Evolutionary conservation across 2,888 invertebrate genomes (phyloP), one percentile per base, ranked within the genome.

Genomic region (Drosophila suboccidentalis): DNA sequence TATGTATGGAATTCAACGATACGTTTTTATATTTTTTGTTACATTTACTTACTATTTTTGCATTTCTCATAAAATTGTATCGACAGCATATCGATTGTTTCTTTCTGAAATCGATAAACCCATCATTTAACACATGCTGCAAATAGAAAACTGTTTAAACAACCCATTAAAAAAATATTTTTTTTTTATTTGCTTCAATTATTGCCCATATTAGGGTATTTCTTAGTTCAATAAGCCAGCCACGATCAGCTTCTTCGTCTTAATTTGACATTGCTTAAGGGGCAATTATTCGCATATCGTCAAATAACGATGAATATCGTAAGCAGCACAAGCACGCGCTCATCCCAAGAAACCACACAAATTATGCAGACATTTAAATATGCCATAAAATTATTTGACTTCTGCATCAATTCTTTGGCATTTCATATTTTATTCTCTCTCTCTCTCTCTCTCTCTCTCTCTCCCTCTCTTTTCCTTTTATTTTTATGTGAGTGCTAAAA

Each of bases 331-430:
- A 59, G 59, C 66, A 75, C 75, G 66, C 34, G 46, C 55, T 36
- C 78, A 78, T 72, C 65, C 26, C 57, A 9, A 11, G n/a, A 2
- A 26, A 0, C 8, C 32, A 46, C 55, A 64, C 86, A 80, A 80
- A 82, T 82, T 85, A 85, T 82, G 78, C 89, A 82, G 67, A 75
- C 82, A 79, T 74, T 80, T 78, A 82, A 90, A 80, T 80, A 80
- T 81, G 81, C 77, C 81, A 78, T 75, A 73, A 75, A 90, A 82
- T 83, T 77, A 83, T 89, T 81, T 68, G 75, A 74, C 76, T 82
- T 75, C 69, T 69, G 80, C 72, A 78, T 75, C 73, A 72, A 64
- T 71, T 60, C 53, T 57, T 53, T 59, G 36, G 22, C 66, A 55
- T 65, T 62, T 70, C 41, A 43, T 10, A 46, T 46, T 22, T 29